Evolutionary conservation across 2,797 vertebrate genomes (phyloP), one percentile per base, ranked within the genome.

Genomic region (Sylvia borin): DNA sequence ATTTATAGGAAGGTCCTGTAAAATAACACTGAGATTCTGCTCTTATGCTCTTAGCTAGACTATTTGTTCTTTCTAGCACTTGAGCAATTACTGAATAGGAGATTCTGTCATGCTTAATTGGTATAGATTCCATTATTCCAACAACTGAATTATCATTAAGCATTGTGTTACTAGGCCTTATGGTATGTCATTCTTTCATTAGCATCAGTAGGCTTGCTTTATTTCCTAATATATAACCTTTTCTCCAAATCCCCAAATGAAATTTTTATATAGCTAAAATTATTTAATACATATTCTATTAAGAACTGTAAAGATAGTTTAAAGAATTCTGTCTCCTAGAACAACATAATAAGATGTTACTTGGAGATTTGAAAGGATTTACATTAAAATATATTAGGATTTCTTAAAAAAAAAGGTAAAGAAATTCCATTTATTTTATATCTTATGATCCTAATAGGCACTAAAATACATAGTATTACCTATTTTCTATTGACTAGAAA

Each of bases 31-130:
- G 48, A 81, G 11, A 76, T 58, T 94, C 45, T 64, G 47, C 71
- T 80, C n/a, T 81, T 70, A n/a, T 73, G 27, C 11, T 95, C 5
- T 66, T 93, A 74, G 40, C 24, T 68, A 86, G 27, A 16, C 29
- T 38, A 61, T 53, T 86, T 88, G 6, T 70, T 88, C 47, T 75
- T 79, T 51, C 87, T 80, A 74, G 25, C 53, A 92, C 65, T 84
- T 88, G 42, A 90, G 81, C 16, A 82, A 60, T 90, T 95, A 95
- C 34, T 82, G 75, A 94, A 94, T 34, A 90, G 80, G 16, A 95
- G 40, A 88, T 86, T 96, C 77, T 85, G 79, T 76, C 80, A 75
- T 88, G 64, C 57, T 47, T 91, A 95, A 95, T 75, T 97, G 94
- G 90, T 73, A 92, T 9, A 85, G 84, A 83, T 92, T 94, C 58